Percentiles rank a stretch among this genome's conserved stretches.
Evolutionary conservation across 2,888 invertebrate genomes (phyloP).

Genomic region (Dryococelus australis): DNA sequence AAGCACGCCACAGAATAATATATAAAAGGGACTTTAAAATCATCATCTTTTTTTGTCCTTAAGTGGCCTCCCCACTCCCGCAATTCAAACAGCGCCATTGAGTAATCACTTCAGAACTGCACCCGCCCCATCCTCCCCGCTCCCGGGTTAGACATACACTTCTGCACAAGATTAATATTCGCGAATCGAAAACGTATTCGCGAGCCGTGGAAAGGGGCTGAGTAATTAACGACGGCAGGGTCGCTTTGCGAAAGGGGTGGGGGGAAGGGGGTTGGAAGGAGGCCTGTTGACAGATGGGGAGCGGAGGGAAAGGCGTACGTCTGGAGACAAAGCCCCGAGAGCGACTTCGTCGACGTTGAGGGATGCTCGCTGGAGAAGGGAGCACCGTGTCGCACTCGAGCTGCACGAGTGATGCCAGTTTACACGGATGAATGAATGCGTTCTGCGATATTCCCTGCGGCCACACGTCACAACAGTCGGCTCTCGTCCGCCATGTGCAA

Average conservation of each 20-base stretch:
- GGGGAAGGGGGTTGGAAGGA: not conserved
- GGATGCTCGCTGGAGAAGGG: not conserved
- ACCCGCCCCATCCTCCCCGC: not conserved
- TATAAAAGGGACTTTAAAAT: not conserved
- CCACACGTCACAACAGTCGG: too few species aligned
- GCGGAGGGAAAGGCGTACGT: not conserved
- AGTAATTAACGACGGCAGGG: not conserved
- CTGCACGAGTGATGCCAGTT: too few species aligned
- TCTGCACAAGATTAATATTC: not conserved
- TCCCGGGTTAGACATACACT: not conserved
- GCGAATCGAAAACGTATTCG: slow-evolving; percentile 7
- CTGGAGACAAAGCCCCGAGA: not conserved
- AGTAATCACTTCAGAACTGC: not conserved
- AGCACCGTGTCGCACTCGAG: too few species aligned
- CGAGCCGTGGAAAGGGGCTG: not conserved
- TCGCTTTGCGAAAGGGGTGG: not conserved
- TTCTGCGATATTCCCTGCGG: too few species aligned
- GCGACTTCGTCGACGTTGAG: not conserved
- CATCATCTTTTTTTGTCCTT: not conserved
- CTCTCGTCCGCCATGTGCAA: too few species aligned
- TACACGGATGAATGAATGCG: too few species aligned
- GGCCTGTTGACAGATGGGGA: not conserved
- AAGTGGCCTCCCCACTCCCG: not conserved
- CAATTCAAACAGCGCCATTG: not conserved
- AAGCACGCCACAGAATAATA: not conserved